These are phyloP conservation scores for Euclidia mi DNA, from an alignment of 2,888 invertebrate genomes.

Conservation along the genomic window DNA sequence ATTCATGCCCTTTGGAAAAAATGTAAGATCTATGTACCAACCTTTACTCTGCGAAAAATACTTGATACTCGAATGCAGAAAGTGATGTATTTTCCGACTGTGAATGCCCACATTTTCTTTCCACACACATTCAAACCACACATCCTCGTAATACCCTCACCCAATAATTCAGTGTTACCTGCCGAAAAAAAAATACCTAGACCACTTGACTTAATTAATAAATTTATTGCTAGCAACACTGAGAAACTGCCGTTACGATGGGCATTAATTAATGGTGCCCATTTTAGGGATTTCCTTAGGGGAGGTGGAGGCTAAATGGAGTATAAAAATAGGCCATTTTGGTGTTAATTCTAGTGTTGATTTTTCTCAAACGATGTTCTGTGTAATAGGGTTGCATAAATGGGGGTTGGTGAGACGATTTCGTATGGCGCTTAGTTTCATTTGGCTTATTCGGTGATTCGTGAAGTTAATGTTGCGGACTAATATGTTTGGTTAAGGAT, in stretches of 20 bases:
- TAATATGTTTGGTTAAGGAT: no score
- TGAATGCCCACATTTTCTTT: no score
- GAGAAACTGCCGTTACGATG: constrained; percentile 55
- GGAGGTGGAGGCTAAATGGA: constrained; percentile 41
- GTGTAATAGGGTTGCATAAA: constrained; percentile 18
- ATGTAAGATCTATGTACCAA: no score
- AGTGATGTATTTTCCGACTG: no score
- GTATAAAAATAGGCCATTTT: constrained; percentile 54
- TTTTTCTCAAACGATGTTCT: constrained; percentile 38
- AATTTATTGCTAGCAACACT: constrained; percentile 53
- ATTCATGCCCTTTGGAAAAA: no score
- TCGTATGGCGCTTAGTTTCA: background rate
- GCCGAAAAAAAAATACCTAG: constrained; percentile 41
- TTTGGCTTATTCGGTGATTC: background rate
- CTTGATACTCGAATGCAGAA: no score
- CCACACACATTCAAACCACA: background rate
- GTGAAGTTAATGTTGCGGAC: background rate
- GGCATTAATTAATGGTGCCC: constrained; percentile 60
- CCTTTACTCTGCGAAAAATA: no score
- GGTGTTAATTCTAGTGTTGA: constrained; percentile 51
- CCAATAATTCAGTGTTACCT: constrained; percentile 35
- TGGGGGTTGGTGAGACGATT: background rate
- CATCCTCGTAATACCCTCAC: background rate
- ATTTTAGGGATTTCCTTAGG: constrained; percentile 54
- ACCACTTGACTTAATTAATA: constrained; percentile 57